Percentiles rank a stretch among this genome's conserved stretches.
Conservation (phyloP, 2,113 vertebrate species). For the Pelmatolapia mariae region DNA sequence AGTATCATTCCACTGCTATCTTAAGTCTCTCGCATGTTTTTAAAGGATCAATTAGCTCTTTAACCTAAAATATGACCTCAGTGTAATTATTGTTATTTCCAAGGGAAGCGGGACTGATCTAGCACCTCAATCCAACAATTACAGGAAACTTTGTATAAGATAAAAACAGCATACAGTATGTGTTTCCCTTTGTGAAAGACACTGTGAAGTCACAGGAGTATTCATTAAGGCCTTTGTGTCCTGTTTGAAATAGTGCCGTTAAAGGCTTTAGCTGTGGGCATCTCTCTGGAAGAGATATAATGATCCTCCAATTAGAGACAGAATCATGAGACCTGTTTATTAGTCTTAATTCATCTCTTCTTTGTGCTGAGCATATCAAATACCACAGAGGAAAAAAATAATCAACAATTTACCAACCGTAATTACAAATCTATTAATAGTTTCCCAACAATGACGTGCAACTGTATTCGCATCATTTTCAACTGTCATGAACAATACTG, state of each 20-base stretch:
- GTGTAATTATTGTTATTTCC: constrained; percentile 45
- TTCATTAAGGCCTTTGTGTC: constrained; percentile 74
- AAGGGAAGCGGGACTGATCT: constrained; percentile 27
- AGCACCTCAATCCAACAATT: constrained; percentile 61
- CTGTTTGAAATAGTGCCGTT: constrained; percentile 67
- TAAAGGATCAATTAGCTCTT: constrained; percentile 19
- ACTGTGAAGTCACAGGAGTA: constrained; percentile 71
- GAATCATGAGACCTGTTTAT: constrained; percentile 72
- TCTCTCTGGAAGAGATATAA: constrained; percentile 69
- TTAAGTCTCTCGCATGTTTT: background rate
- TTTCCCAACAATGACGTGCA: constrained; percentile 69
- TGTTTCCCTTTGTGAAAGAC: constrained; percentile 54
- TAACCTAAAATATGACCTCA: constrained; percentile 25
- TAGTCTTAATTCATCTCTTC: constrained; percentile 70
- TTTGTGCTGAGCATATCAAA: constrained; percentile 72
- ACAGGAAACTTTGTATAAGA: constrained; percentile 58
- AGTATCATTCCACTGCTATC: background rate
- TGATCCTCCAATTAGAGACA: constrained; percentile 72
- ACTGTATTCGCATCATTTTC: constrained; percentile 64
- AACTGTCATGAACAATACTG: constrained; percentile 64
- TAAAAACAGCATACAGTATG: constrained; percentile 52
- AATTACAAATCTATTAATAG: constrained; percentile 77
- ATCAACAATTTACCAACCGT: constrained; percentile 62
- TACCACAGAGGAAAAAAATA: constrained; percentile 44
- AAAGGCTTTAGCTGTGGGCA: constrained; percentile 64